Evolutionary conservation across 2,888 invertebrate species (phyloP), one percentile per base, ranked within the genome.

Genomic region (Aspidiotus rigidus): DNA sequence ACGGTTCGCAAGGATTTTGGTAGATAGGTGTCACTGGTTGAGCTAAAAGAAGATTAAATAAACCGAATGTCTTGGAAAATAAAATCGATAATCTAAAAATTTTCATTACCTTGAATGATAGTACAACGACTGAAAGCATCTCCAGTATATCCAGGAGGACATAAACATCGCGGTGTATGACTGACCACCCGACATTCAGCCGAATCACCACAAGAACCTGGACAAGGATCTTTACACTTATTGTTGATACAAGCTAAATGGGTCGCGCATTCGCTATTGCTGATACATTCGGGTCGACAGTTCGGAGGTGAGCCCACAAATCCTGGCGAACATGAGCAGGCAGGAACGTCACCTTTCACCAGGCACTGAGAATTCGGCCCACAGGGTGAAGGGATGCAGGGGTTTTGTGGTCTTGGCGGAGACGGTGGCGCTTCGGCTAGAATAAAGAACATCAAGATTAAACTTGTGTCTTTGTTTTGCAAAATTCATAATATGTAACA

Each of bases 221-320:
- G 84, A 74, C 92, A 91, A 62, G 91, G 90, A 77, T 90, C 86
- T 62, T 81, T 77, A 76, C 91, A 92, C 78, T 89, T 89, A 76
- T 86, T 87, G 74, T 81, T 81, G 1, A 84, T 80, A 75, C 90
- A 90, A 71, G 89, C 86, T 75, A 82, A 83, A 75, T 85, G 81
- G 74, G 83, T 82, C 39, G 85, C 79, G 77, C 90, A 91, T 74
- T 90, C 90, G 11, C 81, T 79, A 76, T 86, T 90, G 7, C 88
- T 79, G n/a, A 88, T 83, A 78, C 90, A 90, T 78, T 90, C 89
- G 6, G 90, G 90, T 73, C 89, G 82, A 76, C 90, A 91, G 71
- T 81, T 81, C 17, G 83, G 83, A 42, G 84, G 89, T 63, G 83
- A 83, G 57, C 89, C 89, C 70, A 85, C 83, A 75, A 86, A 88